Base-by-base conservation (phyloP, 2,888 invertebrate genomes). In the Aphodius granarius region DNA sequence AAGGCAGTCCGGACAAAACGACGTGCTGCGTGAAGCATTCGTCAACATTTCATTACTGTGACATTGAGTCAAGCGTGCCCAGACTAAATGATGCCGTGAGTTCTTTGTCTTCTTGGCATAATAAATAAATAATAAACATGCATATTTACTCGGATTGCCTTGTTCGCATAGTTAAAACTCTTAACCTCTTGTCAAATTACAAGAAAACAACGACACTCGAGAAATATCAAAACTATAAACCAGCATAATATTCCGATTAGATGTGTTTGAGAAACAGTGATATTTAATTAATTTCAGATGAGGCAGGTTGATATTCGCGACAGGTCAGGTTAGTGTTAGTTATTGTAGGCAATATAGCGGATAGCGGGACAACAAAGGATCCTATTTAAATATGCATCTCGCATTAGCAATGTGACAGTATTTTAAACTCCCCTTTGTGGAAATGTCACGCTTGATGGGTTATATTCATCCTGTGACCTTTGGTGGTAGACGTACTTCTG, bases 61-160 rank as follows among this genome's bases (percentile, higher is more conserved):
- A 66, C 66, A 66, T 66, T 66, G 66, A 66, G 17, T 66, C 17
- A 66, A 66, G 20, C 66, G 16, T 19, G 15, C 18, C 16, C 18
- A 66, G 65, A 66, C 18, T 19, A 66, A 66, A 66, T 66, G 66
- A 66, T 66, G 17, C 16, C 18, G 66, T 17, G 66, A 66, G 66
- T 66, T 66, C 66, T 66, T 66, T 66, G 66, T 66, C 18, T 66
- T 19, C 16, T 66, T 66, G 17, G 20, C 18, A 66, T 43, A 43
- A 43, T 43, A 43, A 66, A 43, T 43, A 43, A 66, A 66, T 13
- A 66, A 66, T 16, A 66, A 18, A 66, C 43, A 22, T 66, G 43
- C 19, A 23, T 66, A 43, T 43, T 43, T 43, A 43, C 43, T 43
- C 43, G 13, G 43, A 43, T 43, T 13, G 43, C 43, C 2, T 43